Conservation (phyloP, 2,797 vertebrate genomes). For the Bovichtus variegatus region DNA sequence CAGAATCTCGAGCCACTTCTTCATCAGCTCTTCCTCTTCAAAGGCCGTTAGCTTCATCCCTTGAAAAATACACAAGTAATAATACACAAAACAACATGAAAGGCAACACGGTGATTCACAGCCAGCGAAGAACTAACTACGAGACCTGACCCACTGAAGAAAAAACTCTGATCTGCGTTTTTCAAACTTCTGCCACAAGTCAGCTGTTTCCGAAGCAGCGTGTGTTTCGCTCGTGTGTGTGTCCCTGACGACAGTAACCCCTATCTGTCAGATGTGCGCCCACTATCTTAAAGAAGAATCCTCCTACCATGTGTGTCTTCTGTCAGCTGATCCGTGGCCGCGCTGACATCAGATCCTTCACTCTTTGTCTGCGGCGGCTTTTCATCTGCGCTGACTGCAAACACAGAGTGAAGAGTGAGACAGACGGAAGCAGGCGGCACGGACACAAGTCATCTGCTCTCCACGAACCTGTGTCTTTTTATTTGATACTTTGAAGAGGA, state of each 20-base stretch:
- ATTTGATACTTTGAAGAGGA: background rate
- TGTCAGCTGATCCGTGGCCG: slow-evolving; percentile 71
- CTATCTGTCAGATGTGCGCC: slow-evolving; percentile 59
- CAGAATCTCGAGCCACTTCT: slow-evolving; percentile 93
- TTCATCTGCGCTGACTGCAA: slow-evolving; percentile 68
- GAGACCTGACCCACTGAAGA: slow-evolving; percentile 5
- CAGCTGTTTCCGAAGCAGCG: slow-evolving; percentile 16
- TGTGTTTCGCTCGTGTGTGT: slow-evolving; percentile 26
- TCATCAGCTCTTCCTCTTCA: slow-evolving; percentile 85
- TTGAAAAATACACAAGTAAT: slow-evolving; percentile 45
- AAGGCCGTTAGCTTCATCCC: slow-evolving; percentile 68
- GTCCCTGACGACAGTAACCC: slow-evolving; percentile 54
- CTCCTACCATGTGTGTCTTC: slow-evolving; percentile 79
- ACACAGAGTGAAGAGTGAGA: slow-evolving; percentile 49
- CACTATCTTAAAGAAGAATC: slow-evolving; percentile 47
- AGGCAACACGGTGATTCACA: background rate
- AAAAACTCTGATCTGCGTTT: slow-evolving; percentile 15
- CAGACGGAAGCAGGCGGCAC: slow-evolving; percentile 21
- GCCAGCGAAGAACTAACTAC: background rate
- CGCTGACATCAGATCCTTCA: slow-evolving; percentile 73
- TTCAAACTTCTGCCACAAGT: slow-evolving; percentile 2
- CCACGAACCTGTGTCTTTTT: no score
- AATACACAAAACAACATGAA: slow-evolving; percentile 23
- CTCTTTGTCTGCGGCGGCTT: slow-evolving; percentile 67
- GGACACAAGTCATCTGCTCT: slow-evolving; percentile 6